A percentile compares a stretch with the other conserved stretches of the same genome.
These are phyloP conservation scores for Nycticebus coucang DNA, from an alignment of 2,113 vertebrate species.

Conservation along the genomic window DNA sequence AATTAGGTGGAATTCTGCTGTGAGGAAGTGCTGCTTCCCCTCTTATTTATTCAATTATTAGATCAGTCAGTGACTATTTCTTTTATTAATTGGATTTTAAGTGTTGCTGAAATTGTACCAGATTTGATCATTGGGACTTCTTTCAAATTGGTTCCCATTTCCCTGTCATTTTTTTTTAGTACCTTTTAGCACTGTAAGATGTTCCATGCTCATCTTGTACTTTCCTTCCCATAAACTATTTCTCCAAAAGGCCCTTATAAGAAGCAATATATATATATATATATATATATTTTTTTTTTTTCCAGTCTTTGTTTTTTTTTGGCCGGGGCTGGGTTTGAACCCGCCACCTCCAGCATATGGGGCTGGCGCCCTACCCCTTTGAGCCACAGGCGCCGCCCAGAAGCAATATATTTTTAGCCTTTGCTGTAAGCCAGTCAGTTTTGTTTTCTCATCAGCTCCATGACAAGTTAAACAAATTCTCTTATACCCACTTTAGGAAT, in stretches of 20 bases:
- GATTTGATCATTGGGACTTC: not conserved
- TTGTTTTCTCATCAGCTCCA: conserved; percentile 1
- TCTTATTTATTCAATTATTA: not conserved
- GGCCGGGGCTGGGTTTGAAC: too few relatives aligned
- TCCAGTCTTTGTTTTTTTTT: too few relatives aligned
- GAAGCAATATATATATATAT: conserved; percentile 11
- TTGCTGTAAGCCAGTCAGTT: not conserved
- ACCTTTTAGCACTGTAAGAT: not conserved
- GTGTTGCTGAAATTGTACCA: not conserved
- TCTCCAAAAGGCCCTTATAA: not conserved
- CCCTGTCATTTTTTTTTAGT: not conserved
- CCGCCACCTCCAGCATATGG: too few relatives aligned
- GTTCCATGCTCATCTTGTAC: not conserved
- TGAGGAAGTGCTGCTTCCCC: not conserved
- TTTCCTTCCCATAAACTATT: not conserved
- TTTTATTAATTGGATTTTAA: conserved; percentile 30
- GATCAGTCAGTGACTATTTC: not conserved
- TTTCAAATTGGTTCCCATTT: not conserved
- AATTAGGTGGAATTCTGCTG: not conserved
- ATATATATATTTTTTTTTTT: too few relatives aligned
- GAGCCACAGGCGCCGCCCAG: too few relatives aligned
- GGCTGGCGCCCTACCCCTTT: too few relatives aligned
- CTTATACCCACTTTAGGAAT: not conserved
- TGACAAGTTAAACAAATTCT: conserved; percentile 31
- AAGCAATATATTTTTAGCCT: conserved; percentile 5